Evolutionary conservation across 1,140 invertebrate species (phyloP), one percentile per base, ranked within the genome.

Genomic region (Zaprionus capensis): DNA sequence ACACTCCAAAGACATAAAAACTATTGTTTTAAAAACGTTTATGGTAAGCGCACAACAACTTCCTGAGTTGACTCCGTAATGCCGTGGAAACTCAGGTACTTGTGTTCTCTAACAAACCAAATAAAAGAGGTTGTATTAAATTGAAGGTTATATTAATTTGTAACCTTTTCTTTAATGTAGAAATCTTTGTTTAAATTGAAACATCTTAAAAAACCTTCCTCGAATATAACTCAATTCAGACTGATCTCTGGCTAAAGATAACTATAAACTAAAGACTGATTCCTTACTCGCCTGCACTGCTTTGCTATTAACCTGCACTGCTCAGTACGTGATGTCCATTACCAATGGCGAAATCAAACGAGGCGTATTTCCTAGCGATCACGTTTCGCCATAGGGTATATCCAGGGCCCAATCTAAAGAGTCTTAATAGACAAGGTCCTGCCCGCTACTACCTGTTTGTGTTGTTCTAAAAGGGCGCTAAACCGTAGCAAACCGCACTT

Each of bases 401-500:
- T 9, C 31, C 49, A 7, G 49, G 3, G 31, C 31, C 55, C 31
- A 5, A 22, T 69, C 57, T 51, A 53, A 53, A 69, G 51, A 63
- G 24, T n/a, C 68, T 9, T 69, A 57, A 57, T 24, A 59, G 34
- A 28, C n/a, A 5, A 15, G 46, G 63, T 20, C 57, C 46, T 36
- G 24, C 31, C 22, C 24, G 5, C 24, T 17, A 11, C 64, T 82
- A 82, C 80, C 80, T 82, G 81, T 15, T 34, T 14, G 14, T 17
- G 41, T 20, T 17, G 49, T 20, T 22, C 6, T 5, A 0, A 57
- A 53, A 68, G 36, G 81, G 77, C 81, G 80, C 80, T 82, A 82
- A 55, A 63, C 56, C 61, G 24, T 63, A 69, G 74, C 36, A 82
- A 81, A 82, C 80, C 80, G 80, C 81, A 83, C 81, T 83, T 83